Base-by-base conservation (phyloP, 2,888 invertebrate species). In the Apoda limacodes region DNA sequence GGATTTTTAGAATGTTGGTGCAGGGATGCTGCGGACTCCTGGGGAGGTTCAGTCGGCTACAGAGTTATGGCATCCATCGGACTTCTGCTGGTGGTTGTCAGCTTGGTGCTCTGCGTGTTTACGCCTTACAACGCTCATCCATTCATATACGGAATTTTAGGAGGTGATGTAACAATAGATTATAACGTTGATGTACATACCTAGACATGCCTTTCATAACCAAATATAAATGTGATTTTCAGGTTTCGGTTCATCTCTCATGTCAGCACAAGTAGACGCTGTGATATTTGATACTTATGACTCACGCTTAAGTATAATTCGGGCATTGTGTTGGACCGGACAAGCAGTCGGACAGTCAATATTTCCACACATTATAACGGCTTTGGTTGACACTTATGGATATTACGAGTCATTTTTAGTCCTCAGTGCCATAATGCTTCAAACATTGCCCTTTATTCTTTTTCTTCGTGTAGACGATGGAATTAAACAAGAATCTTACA, bases 271-370 rank as follows among this genome's bases (percentile, higher is more conserved):
- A 60, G 67, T 82, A 4, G 78, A 82, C 37, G 76, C 72, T 13
- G 65, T 81, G 10, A 49, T 81, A 26, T 72, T 71, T 40, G 82
- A 82, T 37, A 74, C 72, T 1, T 82, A 82, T 36, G 76, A 82
- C 43, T 56, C 65, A 9, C 60, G 69, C 9, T 38, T 78, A 9
- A 68, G 62, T 21, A 41, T 71, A 9, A 54, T 81, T 24, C 59
- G 72, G 40, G 69, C 70, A 12, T 29, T 75, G 24, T 71, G 72
- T 40, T 71, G 65, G 29, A 55, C 67, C 3, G 80, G 75, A 2
- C 82, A 81, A 60, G 80, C 82, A 7, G 37, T 80, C 10, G 82
- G 80, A 17, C 69, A 74, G 39, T 59, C 75, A 5, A 39, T 67
- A 27, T 74, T 81, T 34, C 82, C 82, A 6, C 76, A 81, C 38